Evolutionary conservation across 2,888 invertebrate species (phyloP), one percentile per base, ranked within the genome.

Genomic region (Timema podura): DNA sequence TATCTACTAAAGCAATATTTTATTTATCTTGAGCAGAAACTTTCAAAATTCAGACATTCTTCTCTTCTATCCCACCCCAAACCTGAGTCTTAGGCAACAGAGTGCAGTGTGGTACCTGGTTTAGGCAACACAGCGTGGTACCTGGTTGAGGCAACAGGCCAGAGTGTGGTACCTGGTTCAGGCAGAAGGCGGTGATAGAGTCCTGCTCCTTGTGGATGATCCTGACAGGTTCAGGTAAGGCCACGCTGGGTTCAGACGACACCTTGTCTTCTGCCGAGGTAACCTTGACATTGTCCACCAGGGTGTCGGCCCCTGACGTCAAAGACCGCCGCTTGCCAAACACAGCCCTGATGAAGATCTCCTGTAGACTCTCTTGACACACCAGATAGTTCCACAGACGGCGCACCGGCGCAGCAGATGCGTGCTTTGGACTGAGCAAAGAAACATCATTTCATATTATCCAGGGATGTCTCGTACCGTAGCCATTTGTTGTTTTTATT

Each of bases 181-280:
- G 87, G 79, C 98, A 97, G 85, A 99, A 99, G 48, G 98, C 95
- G 68, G 96, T 91, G 76, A 99, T 97, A 70, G 96, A 94, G 82
- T 99, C 99, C 82, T 97, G 97, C 79, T 99, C 99, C 83, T 98
- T 98, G 82, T 99, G 98, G 75, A 99, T 95, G 76, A 99, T 95
- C 75, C 97, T 88, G 72, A 96, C 94, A 10, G 95, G 95, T 78
- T 95, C 95, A 71, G 88, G 86, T 71, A 87, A 79, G 72, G 70
- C 54, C 16, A 64, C 48, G 30, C 69, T 68, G 15, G 68, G 46
- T 64, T 70, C 68, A 68, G 70, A 66, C 6, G 70, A 68, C 10
- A 65, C 72, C 59, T 71, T 71, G 16, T 75, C 77, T 16, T 75
- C 73, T 49, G 73, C 70, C 46, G 73, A 69, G 30, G 69, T 67